Base-by-base conservation (phyloP, 1,140 invertebrate genomes). In the Lutraria rhynchaena region DNA sequence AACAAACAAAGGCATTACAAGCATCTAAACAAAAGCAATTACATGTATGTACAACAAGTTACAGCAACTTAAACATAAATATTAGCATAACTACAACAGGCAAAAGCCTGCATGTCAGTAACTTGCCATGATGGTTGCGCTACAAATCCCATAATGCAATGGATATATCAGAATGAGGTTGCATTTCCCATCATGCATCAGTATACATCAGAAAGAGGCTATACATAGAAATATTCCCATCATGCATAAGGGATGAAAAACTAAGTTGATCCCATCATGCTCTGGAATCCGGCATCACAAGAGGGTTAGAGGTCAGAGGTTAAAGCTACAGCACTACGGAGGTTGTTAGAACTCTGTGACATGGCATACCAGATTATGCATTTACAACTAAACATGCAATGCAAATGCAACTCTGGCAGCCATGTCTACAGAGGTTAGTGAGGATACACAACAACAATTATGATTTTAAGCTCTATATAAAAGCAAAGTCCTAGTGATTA, bases 291-390 rank as follows among this genome's bases (percentile, higher is more conserved):
- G 22, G 75, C 73, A 74, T 83, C 55, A 74, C 44, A 58, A 78
- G 78, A 24, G 80, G 61, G 70, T 83, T 51, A 78, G 76, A 82
- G 75, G 63, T 78, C 65, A 71, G 15, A 71, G 70, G 75, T 83
- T 69, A 74, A 74, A 51, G 46, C 22, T 57, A 73, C 46, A 61
- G 53, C 41, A 60, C 80, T 75, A 58, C 61, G 74, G 37, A 35
- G 41, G 82, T 71, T 85, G 86, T 65, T 60, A 82, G 31, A 60
- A 69, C 83, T 73, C 76, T 70, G 74, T 77, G 93, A 92, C 95
- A 95, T 98, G 96, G 97, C 97, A 97, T 98, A 98, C 97, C 97
- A 98, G 97, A 98, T 97, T 97, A 97, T 98, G 97, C 97, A 98
- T 98, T 98, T 98, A 98, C 97, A 98, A 95, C 95, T 94, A 94